phyloP scores from a whole-genome alignment of 1,140 invertebrate genomes.

The Lineus longissimus region DNA sequence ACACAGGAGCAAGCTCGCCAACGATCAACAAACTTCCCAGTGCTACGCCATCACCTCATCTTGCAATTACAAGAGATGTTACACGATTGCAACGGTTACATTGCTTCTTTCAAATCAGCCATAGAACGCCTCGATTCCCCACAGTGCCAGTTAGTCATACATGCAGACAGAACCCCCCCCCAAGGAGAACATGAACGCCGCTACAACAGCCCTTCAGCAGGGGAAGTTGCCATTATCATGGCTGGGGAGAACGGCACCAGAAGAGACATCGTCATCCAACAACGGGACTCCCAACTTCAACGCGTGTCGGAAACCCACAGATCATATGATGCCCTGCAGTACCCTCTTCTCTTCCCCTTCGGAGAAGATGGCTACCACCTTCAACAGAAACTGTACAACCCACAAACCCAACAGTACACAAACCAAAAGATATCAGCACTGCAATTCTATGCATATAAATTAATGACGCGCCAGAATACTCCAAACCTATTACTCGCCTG shows the following conservation, averaged over 20 bases:
- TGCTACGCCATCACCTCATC: not conserved
- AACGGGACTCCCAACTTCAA: not conserved
- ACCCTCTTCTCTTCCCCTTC: slow-evolving; percentile 2
- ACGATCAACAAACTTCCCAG: too few species aligned
- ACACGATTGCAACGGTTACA: not conserved
- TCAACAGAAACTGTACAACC: not conserved
- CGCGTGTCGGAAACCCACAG: not conserved
- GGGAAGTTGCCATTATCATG: slow-evolving; percentile 44
- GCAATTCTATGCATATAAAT: slow-evolving; percentile 18
- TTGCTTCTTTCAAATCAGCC: not conserved
- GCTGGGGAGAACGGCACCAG: not conserved
- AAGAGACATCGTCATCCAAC: not conserved
- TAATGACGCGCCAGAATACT: slow-evolving; percentile 10
- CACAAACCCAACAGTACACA: not conserved
- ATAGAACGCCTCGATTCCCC: not conserved
- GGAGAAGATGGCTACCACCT: slow-evolving; percentile 3
- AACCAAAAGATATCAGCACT: slow-evolving; percentile 9
- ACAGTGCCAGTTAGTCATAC: not conserved
- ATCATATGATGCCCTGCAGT: slow-evolving; percentile 6
- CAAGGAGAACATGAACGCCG: not conserved
- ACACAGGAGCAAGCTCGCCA: too few species aligned
- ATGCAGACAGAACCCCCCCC: not conserved
- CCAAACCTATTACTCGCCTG: slow-evolving; percentile 37
- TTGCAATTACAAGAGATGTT: not conserved
- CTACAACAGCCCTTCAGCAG: slow-evolving; percentile 43